Evolutionary conservation across 2,797 vertebrate genomes (phyloP).

Genomic region (Clarias laeviceps): DNA sequence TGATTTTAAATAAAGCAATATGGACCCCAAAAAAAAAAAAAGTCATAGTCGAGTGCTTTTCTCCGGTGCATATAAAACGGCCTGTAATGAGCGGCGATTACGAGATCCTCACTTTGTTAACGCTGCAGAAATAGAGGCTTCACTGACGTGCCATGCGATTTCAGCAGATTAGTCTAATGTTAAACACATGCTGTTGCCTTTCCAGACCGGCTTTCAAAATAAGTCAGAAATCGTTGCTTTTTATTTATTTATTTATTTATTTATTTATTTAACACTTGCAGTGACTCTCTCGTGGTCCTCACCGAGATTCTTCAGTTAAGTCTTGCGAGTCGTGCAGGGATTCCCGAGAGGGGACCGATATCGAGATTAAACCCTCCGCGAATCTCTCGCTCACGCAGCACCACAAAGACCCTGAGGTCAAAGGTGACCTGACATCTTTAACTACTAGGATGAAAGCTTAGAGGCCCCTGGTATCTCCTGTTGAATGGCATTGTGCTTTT

Average conservation of each 20-base stretch:
- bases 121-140: slow-evolving; percentile 53
- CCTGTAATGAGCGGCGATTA: slow-evolving; percentile 54
- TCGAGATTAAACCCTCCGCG: slow-evolving; percentile 50
- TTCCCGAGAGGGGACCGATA: slow-evolving; percentile 30
- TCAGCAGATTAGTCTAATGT: slow-evolving; percentile 60
- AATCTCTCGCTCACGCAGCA: slow-evolving; percentile 37
- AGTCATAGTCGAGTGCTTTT: slow-evolving; percentile 40
- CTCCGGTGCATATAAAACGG: slow-evolving; percentile 51
- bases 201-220: slow-evolving; percentile 49
- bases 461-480: slow-evolving; percentile 43
- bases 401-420: slow-evolving; percentile 48
- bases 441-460: slow-evolving; percentile 37
- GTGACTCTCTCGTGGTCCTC: slow-evolving; percentile 36
- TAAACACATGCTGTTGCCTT: slow-evolving; percentile 57
- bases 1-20: slow-evolving; percentile 43
- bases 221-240: slow-evolving; percentile 44
- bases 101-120: slow-evolving; percentile 52
- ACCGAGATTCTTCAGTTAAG: slow-evolving; percentile 43
- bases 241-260: no score
- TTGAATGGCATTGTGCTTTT: slow-evolving; percentile 39
- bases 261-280: slow-evolving; percentile 24
- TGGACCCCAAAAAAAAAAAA: slow-evolving; percentile 20
- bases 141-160: slow-evolving; percentile 49
- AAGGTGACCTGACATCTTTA: slow-evolving; percentile 51
- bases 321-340: slow-evolving; percentile 37